Conservation (phyloP, 2,113 vertebrate genomes). For the Myxocyprinus asiaticus region DNA sequence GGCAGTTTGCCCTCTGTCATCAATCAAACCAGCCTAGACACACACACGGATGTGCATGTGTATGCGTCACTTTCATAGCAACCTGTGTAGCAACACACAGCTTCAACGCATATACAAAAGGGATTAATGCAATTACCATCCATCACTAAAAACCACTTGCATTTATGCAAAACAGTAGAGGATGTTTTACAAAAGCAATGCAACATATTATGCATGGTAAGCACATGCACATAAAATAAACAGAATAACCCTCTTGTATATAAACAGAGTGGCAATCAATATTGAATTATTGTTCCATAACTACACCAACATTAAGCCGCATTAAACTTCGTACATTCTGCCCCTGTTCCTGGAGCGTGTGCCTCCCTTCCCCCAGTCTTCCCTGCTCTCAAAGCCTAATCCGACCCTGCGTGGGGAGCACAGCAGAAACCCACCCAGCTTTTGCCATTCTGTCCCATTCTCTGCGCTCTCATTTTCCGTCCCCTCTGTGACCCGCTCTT, state of each 20-base stretch:
- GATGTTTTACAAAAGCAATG: background rate
- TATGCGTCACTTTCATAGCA: slow-evolving; percentile 55
- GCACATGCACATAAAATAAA: background rate
- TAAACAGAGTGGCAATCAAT: too few species aligned
- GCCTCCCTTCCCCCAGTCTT: slow-evolving; percentile 14
- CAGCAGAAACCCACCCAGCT: slow-evolving; percentile 24
- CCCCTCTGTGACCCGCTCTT: slow-evolving; percentile 47
- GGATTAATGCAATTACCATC: background rate
- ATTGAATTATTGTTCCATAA: slow-evolving; percentile 21
- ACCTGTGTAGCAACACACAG: slow-evolving; percentile 29
- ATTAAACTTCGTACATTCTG: background rate
- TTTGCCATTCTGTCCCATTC: slow-evolving; percentile 38
- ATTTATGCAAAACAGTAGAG: slow-evolving; percentile 3
- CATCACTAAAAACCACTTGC: background rate
- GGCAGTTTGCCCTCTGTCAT: slow-evolving; percentile 50
- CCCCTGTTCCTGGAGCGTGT: background rate
- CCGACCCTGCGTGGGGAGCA: slow-evolving; percentile 29
- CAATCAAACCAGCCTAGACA: slow-evolving; percentile 51
- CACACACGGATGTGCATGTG: slow-evolving; percentile 7
- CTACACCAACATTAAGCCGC: slow-evolving; percentile 17
- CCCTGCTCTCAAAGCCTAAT: slow-evolving; percentile 27
- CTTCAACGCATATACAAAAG: slow-evolving; percentile 38
- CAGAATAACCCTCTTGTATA: background rate
- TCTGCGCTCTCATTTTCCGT: slow-evolving; percentile 47
- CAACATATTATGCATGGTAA: background rate